phyloP scores from a whole-genome alignment of 2,888 invertebrate species.

The Dioctria linearis region DNA sequence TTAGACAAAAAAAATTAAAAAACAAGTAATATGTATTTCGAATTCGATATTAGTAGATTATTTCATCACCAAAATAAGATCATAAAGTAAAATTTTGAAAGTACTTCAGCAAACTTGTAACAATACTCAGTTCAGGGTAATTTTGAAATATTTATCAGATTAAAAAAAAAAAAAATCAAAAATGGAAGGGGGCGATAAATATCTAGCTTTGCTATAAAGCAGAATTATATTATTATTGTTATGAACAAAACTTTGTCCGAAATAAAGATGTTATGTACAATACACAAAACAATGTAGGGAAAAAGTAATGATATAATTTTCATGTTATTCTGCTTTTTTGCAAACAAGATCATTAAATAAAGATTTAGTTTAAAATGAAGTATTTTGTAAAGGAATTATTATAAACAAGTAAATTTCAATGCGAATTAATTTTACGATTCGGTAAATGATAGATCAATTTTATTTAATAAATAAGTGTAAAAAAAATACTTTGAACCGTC shows the following conservation, averaged over 20 bases:
- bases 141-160: slow-evolving; percentile 15
- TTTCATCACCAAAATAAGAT: slow-evolving; percentile 19
- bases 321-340: slow-evolving; percentile 30
- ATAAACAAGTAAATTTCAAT: slow-evolving; percentile 35
- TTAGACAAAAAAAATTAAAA: slow-evolving; percentile 1
- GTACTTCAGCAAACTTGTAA: slow-evolving; percentile 43
- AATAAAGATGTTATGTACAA: not conserved
- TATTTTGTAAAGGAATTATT: slow-evolving; percentile 23
- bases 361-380: slow-evolving; percentile 5
- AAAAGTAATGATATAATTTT: not conserved
- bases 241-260: not conserved
- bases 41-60: slow-evolving; percentile 25
- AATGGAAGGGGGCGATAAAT: no score
- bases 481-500: slow-evolving; percentile 62
- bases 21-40: slow-evolving; percentile 23
- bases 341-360: slow-evolving; percentile 15
- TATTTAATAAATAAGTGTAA: slow-evolving; percentile 7
- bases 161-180: not conserved
- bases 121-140: slow-evolving; percentile 43
- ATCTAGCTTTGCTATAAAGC: not conserved
- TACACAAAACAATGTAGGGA: not conserved
- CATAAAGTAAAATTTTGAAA: not conserved
- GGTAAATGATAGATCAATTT: slow-evolving; percentile 51
- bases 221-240: slow-evolving; percentile 3
- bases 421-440: slow-evolving; percentile 55